Base-by-base conservation (phyloP, 2,888 invertebrate genomes). In the Spisula subtruncata region DNA sequence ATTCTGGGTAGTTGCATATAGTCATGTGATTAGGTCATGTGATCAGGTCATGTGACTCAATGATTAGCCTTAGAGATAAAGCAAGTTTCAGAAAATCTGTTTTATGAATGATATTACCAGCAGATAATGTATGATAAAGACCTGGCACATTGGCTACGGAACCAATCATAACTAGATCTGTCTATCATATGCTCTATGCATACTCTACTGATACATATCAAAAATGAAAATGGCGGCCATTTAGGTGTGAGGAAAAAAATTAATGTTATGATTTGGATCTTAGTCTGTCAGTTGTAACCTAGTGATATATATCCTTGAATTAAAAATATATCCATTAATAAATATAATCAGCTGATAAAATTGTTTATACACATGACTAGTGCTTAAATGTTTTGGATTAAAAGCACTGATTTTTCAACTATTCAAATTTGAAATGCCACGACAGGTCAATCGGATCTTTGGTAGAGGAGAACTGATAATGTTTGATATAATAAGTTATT, bases 1-100 rank as follows among this genome's bases (percentile, higher is more conserved):
- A 89, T 89, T 75, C 83, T 91, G 89, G 89, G 87, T 91, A 85
- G 82, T 87, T 41, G 81, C 29, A 48, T 51, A 48, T 25, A 79
- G 71, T 88, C 91, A 91, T 89, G 87, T 41, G 41, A 41, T 41
- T 8, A 41, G 41, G 41, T 41, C 41, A 41, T 41, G 41, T 91
- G 91, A 89, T 54, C 85, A 20, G 29, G 81, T 86, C 90, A 90
- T 85, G 85, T 91, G 91, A 91, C 80, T 85, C 80, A 32, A 32
- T 48, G 71, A 75, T 84, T 35, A 35, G 85, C 54, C 41, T 60
- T 54, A 80, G 51, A 80, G 85, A 85, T 85, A 51, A 80, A 66
- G 75, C 46, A 46, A 83, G 83, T 29, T 32, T 83, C 75, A 48
- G 84, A 86, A 86, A 86, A 51, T 75, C 81, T 83, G 83, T 75